phyloP scores from a whole-genome alignment of 2,113 vertebrate genomes.

The Alosa alosa region DNA sequence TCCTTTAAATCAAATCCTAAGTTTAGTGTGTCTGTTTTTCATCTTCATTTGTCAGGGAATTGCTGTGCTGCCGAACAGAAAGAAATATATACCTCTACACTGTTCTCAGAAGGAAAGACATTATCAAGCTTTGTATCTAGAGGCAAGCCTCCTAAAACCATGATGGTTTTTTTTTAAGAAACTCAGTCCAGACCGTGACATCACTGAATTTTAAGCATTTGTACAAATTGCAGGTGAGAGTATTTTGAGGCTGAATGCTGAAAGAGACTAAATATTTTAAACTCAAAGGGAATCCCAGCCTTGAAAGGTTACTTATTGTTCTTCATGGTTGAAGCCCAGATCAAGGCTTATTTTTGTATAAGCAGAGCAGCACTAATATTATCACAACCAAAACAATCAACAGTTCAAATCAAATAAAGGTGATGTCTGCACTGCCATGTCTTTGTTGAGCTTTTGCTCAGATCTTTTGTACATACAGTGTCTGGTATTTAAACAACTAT shows the following conservation, averaged over 20 bases:
- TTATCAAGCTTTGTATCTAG: not conserved
- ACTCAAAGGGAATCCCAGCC: not conserved
- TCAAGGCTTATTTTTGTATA: not conserved
- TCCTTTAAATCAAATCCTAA: not conserved
- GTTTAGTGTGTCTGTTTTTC: not conserved
- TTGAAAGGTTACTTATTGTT: not conserved
- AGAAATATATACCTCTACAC: not conserved
- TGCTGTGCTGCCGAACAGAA: not conserved
- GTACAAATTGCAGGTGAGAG: not conserved
- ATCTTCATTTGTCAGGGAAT: not conserved
- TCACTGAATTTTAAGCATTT: not conserved
- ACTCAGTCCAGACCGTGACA: not conserved
- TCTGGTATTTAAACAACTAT: not conserved
- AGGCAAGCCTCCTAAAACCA: not conserved
- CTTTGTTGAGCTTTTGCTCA: not conserved
- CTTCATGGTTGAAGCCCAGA: not conserved
- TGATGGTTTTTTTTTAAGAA: not conserved
- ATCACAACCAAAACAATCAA: not conserved
- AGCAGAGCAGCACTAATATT: not conserved
- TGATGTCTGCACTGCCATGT: not conserved
- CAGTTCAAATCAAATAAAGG: not conserved
- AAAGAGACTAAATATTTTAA: not conserved
- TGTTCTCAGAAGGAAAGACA: not conserved
- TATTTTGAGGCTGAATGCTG: not conserved
- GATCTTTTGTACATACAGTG: not conserved